Evolutionary conservation across 2,797 vertebrate genomes (phyloP).

Genomic region (Sebastes umbrosus): DNA sequence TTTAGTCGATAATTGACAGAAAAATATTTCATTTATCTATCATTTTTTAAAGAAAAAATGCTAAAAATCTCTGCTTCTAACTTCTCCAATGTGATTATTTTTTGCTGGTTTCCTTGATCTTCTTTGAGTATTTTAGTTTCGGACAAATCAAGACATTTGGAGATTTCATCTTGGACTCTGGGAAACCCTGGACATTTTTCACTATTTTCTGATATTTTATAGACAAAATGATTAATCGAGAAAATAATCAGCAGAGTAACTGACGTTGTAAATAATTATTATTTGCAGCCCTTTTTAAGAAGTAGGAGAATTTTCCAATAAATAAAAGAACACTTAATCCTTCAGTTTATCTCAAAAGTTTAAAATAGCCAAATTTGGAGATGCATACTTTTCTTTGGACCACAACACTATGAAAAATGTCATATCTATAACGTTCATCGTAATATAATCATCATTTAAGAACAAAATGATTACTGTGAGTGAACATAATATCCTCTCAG

Average conservation of each 20-base stretch:
- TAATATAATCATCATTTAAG: not conserved
- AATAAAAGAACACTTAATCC: not conserved
- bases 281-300: not conserved
- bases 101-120: not conserved
- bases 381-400: not conserved
- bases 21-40: not conserved
- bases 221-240: not conserved
- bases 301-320: not conserved
- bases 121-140: not conserved
- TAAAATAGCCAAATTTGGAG: not conserved
- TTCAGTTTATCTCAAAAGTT: not conserved
- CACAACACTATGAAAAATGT: not conserved
- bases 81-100: not conserved
- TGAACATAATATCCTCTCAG: not conserved
- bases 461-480: not conserved
- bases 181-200: not conserved
- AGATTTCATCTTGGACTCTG: not conserved
- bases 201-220: not conserved
- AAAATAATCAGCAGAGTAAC: not conserved
- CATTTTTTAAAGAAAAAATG: not conserved
- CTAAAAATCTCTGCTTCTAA: not conserved
- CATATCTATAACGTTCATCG: not conserved
- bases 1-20: not conserved
- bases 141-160: not conserved
- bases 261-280: not conserved